Evolutionary conservation across 2,797 vertebrate species (phyloP), one percentile per base, ranked within the genome.

Genomic region (Crax fasciolata): DNA sequence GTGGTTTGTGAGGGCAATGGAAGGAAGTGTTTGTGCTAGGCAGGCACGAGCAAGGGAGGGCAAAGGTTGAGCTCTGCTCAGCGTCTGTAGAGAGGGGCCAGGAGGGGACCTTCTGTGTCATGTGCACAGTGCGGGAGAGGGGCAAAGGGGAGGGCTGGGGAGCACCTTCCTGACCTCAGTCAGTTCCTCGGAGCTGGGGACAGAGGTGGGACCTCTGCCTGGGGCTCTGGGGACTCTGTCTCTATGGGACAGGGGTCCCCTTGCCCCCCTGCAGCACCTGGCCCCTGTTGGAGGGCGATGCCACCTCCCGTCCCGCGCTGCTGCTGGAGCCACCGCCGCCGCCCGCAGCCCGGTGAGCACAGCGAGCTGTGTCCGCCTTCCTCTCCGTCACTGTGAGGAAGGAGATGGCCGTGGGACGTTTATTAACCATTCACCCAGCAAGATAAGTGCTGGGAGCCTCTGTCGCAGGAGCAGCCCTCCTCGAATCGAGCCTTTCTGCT

Each of bases 371-470:
- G 25, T 90, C 63, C 10, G 3, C 14, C 61, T 30, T 30, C 58
- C 78, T 67, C 0, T 73, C 78, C 6, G 49, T n/a, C 44, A 8
- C 61, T 77, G 8, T 87, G 77, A 85, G 91, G 89, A 95, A 94
- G 72, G 78, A 25, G 32, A 77, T 70, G 12, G 44, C 74, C 72
- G 35, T 67, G 52, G 49, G n/a, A 21, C 3, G 57, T 68, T 93
- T 96, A 92, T 93, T 96, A 92, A 92, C 82, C 48, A 92, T 88
- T 93, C 92, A 91, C 93, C 90, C 85, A 41, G 76, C 57, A 72
- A 82, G 84, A 49, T 61, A 89, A 93, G 13, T 62, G 27, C n/a
- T 24, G 23, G 35, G 51, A 75, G 19, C 48, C 14, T 63, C 11
- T 8, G 0, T 8, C 79, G 27, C 49, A 8, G 28, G 25, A 52